Evolutionary conservation across 2,113 vertebrate species (phyloP).

Genomic region (Cichladusa arquata): DNA sequence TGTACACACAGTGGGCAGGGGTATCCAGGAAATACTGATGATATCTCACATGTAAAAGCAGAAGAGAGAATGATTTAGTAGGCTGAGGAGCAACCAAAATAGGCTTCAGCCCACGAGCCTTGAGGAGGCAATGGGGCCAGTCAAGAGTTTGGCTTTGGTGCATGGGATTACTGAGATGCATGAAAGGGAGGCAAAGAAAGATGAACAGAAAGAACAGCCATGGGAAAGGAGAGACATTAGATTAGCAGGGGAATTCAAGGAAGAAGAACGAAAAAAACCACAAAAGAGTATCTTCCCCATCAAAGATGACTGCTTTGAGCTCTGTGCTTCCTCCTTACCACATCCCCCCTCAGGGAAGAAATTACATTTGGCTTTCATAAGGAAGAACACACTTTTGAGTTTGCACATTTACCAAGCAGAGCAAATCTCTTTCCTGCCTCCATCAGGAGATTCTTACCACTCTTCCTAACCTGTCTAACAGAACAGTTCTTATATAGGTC

Average conservation of each 20-base stretch:
- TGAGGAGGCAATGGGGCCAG: background rate
- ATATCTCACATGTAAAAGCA: background rate
- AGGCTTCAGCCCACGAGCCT: background rate
- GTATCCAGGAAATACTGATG: background rate
- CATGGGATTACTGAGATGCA: background rate
- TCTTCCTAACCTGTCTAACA: background rate
- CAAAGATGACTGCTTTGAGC: background rate
- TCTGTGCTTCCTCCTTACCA: background rate
- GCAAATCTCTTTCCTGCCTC: background rate
- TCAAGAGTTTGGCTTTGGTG: background rate
- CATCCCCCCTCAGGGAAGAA: background rate
- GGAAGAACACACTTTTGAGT: background rate
- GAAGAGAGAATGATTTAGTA: background rate
- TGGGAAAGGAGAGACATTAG: background rate
- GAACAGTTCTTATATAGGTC: background rate
- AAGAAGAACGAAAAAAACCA: background rate
- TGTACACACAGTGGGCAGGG: background rate
- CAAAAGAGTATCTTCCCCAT: background rate
- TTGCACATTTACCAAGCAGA: background rate
- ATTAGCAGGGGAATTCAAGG: background rate
- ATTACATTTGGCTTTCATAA: background rate
- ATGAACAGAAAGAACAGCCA: background rate
- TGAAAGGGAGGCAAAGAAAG: background rate
- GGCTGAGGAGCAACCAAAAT: background rate
- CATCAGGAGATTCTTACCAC: background rate